These are phyloP conservation scores for Nasua narica DNA, from an alignment of 2,797 vertebrate genomes.

Conservation along the genomic window DNA sequence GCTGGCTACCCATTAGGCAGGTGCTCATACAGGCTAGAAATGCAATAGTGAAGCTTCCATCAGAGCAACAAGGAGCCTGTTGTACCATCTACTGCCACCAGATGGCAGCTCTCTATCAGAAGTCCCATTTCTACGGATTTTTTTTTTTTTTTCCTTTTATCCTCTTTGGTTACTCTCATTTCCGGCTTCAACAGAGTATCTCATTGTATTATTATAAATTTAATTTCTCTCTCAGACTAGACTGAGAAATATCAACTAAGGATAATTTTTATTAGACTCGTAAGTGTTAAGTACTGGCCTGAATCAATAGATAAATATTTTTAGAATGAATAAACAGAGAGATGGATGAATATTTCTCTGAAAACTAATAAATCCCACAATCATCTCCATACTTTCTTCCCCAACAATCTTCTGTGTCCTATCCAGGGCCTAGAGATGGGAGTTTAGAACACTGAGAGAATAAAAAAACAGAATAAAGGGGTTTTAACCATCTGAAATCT, in stretches of 20 bases:
- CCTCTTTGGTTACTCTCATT: neutral
- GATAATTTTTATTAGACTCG: neutral
- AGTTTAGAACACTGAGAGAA: neutral
- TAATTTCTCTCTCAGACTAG: neutral
- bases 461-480: neutral
- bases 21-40: neutral
- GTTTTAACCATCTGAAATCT: neutral
- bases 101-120: slow-evolving; percentile 52
- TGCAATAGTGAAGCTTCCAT: neutral
- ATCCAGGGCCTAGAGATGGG: neutral
- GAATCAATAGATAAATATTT: neutral
- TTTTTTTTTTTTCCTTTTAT: neutral
- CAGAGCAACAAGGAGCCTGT: neutral
- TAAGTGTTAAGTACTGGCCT: neutral
- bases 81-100: neutral
- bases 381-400: neutral
- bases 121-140: neutral
- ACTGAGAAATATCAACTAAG: neutral
- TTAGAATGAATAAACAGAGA: neutral
- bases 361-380: slow-evolving; percentile 28
- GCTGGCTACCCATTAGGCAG: neutral
- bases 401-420: neutral
- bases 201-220: neutral
- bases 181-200: neutral
- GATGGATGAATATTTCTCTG: neutral